These are phyloP conservation scores for Pseudonaja textilis DNA, from an alignment of 2,113 vertebrate species.

Conservation along the genomic window DNA sequence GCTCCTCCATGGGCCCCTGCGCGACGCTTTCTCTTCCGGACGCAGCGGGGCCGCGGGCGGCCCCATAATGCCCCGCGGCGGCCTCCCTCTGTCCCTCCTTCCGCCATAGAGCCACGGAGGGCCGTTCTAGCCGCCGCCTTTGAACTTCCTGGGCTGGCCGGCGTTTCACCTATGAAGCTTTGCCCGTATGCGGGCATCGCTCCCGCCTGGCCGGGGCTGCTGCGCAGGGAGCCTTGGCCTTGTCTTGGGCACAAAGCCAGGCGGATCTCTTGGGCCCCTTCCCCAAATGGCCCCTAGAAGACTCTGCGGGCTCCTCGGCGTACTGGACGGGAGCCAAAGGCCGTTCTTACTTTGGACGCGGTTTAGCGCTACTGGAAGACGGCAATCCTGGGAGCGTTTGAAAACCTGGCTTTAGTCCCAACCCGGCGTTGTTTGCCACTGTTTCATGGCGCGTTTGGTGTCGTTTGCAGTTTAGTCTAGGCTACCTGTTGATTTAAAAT, in stretches of 20 bases:
- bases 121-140: neutral
- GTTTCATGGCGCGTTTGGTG: no score
- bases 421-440: neutral
- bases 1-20: neutral
- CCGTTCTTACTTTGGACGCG: neutral
- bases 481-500: neutral
- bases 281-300: neutral
- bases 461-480: no score
- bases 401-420: neutral
- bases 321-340: neutral
- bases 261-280: neutral
- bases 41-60: neutral
- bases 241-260: neutral
- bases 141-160: neutral
- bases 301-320: neutral
- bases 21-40: no score
- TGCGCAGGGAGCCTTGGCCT: neutral
- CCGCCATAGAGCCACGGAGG: neutral
- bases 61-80: conserved; percentile 50
- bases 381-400: neutral
- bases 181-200: no score
- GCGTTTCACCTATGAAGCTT: neutral
- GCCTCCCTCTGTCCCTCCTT: conserved; percentile 49
- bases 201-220: neutral
- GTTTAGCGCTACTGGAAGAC: neutral